Evolutionary conservation across 1,140 invertebrate genomes (phyloP).

Genomic region (Glomeris maerens): DNA sequence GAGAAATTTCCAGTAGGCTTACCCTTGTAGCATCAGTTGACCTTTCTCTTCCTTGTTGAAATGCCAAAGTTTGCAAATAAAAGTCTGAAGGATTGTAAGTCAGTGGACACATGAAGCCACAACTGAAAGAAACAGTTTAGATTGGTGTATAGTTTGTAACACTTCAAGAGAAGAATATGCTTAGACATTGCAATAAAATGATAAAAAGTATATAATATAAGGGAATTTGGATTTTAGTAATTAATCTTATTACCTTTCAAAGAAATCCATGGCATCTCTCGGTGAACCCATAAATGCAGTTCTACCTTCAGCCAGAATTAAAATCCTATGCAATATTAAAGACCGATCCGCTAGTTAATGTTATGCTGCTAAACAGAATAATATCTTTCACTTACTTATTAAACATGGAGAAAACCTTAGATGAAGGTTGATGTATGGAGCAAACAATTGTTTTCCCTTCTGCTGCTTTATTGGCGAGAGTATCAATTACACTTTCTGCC

Average conservation of each 20-base stretch:
- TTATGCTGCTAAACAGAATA: background rate
- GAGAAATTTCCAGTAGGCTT: no score
- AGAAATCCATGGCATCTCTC: slow-evolving; percentile 62
- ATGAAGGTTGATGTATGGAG: slow-evolving; percentile 93
- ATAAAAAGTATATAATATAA: slow-evolving; percentile 6
- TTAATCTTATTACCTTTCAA: slow-evolving; percentile 55
- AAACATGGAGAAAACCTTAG: slow-evolving; percentile 82
- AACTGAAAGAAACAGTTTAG: no score
- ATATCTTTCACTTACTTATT: slow-evolving; percentile 41
- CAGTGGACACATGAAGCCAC: slow-evolving; percentile 34
- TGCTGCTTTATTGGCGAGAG: slow-evolving; percentile 50
- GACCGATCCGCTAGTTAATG: slow-evolving; percentile 18
- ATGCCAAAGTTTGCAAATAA: slow-evolving; percentile 78
- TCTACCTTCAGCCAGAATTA: slow-evolving; percentile 81
- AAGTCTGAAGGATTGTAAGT: slow-evolving; percentile 95
- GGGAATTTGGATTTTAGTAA: slow-evolving; percentile 3
- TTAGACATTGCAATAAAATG: no score
- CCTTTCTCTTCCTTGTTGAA: slow-evolving; percentile 68
- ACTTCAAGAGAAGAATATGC: no score
- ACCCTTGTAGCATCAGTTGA: no score
- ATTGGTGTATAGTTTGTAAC: no score
- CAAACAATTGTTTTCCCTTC: slow-evolving; percentile 83
- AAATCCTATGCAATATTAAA: slow-evolving; percentile 40
- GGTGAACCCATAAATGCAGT: slow-evolving; percentile 77
- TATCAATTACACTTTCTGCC: slow-evolving; percentile 75